Evolutionary conservation across 2,797 vertebrate species (phyloP).

Genomic region (Fratercula arctica): DNA sequence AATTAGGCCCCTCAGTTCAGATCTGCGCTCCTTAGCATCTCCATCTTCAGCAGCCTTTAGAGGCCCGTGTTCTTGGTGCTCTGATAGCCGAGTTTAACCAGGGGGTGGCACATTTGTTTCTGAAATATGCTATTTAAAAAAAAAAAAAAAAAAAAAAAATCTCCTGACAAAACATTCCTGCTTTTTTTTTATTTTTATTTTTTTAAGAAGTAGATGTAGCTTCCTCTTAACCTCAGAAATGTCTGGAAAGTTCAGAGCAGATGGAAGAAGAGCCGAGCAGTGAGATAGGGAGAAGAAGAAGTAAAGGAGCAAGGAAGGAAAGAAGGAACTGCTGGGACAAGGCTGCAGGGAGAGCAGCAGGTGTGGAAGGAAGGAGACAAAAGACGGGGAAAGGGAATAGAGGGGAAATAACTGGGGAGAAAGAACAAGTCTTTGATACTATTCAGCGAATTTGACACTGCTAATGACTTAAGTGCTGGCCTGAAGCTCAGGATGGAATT

Average conservation of each 20-base stretch:
- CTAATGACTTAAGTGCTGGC: conserved; percentile 21
- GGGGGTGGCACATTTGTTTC: not conserved
- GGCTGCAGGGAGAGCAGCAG: not conserved
- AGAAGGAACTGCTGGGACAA: not conserved
- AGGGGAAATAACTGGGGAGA: not conserved
- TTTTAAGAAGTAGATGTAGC: not conserved
- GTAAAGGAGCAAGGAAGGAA: not conserved
- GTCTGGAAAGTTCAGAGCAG: not conserved
- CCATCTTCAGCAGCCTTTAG: not conserved
- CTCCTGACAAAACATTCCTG: not conserved
- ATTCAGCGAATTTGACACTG: not conserved
- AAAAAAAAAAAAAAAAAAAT: rapidly evolving
- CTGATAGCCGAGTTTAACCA: not conserved
- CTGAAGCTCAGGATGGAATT: conserved; percentile 12
- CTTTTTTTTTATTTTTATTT: not conserved
- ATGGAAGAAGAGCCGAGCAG: not conserved
- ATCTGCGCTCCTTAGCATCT: not conserved
- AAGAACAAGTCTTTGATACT: not conserved
- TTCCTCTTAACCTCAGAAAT: not conserved
- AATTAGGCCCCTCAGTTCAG: not conserved
- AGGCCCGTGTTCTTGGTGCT: not conserved
- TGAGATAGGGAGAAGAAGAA: not conserved
- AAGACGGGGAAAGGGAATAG: not conserved
- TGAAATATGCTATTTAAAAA: not conserved
- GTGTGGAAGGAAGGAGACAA: conserved; percentile 35